Conservation (phyloP, 2,113 vertebrate species). For the Lepidothrix coronata region DNA sequence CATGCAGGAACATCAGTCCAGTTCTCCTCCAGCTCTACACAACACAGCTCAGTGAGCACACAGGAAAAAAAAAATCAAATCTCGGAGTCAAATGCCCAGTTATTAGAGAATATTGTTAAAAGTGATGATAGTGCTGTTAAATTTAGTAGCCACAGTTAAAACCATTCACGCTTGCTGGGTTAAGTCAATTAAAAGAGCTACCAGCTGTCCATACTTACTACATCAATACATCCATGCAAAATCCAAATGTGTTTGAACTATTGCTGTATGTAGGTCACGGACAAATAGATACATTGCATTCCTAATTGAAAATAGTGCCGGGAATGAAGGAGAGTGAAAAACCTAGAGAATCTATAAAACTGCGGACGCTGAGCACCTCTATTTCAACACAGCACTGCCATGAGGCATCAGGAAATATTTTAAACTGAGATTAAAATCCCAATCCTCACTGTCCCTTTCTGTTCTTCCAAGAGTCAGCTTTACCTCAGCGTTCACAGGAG, state of each 20-base stretch:
- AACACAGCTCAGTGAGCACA: neutral
- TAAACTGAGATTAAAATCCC: neutral
- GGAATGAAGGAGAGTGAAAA: neutral
- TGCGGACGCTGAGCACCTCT: neutral
- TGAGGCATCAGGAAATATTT: neutral
- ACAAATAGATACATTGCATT: neutral
- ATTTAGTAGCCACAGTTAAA: slow-evolving; percentile 9
- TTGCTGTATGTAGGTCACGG: slow-evolving; percentile 20
- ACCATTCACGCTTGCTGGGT: neutral
- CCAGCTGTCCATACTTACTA: slow-evolving; percentile 3
- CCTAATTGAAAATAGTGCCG: fast-evolving
- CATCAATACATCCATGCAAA: neutral
- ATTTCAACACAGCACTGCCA: neutral
- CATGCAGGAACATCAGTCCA: neutral
- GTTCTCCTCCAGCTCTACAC: neutral
- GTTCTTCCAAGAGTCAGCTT: neutral
- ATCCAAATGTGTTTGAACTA: neutral
- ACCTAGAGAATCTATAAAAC: neutral
- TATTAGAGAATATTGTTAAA: neutral
- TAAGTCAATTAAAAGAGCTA: slow-evolving; percentile 10
- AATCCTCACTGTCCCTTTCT: neutral
- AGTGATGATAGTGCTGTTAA: neutral
- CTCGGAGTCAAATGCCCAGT: neutral
- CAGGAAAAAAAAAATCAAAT: neutral
- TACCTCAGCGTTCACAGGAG: neutral